Conservation (phyloP, 1,140 invertebrate genomes). For the Dysdera silvatica region DNA sequence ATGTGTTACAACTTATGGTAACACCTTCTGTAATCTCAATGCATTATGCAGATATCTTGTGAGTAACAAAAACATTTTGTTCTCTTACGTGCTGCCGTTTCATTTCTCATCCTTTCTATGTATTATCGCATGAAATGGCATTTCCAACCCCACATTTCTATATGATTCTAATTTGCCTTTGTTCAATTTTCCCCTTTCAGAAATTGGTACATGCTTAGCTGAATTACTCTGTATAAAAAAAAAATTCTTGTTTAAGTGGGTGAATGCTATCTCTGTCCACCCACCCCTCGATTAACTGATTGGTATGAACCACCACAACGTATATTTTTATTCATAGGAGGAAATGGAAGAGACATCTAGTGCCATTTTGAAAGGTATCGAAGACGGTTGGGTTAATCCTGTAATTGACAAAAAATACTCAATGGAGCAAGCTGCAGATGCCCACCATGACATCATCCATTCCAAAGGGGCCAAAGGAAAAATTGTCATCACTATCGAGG, state of each 20-base stretch:
- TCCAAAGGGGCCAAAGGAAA: slow-evolving; percentile 39
- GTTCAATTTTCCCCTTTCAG: too few relatives aligned
- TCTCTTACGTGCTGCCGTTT: too few relatives aligned
- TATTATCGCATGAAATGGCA: too few relatives aligned
- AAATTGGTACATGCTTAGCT: too few relatives aligned
- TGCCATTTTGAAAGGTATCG: slow-evolving; percentile 42
- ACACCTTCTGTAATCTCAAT: too few relatives aligned
- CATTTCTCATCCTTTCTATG: too few relatives aligned
- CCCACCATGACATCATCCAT: slow-evolving; percentile 40
- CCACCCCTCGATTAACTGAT: neutral
- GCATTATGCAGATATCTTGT: too few relatives aligned
- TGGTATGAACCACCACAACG: too few relatives aligned
- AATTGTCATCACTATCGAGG: slow-evolving; percentile 36
- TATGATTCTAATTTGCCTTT: too few relatives aligned
- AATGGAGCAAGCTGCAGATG: slow-evolving; percentile 43
- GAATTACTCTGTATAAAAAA: neutral
- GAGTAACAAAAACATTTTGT: too few relatives aligned
- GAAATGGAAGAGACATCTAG: slow-evolving; percentile 45
- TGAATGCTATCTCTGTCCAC: slow-evolving; percentile 2
- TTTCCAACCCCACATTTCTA: too few relatives aligned
- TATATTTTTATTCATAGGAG: slow-evolving; percentile 36
- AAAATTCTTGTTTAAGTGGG: neutral
- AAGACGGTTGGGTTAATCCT: slow-evolving; percentile 48
- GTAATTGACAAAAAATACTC: slow-evolving; percentile 46
- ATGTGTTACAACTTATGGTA: too few relatives aligned